phyloP scores from a whole-genome alignment of 2,113 vertebrate genomes.

The Cheirogaleus medius region DNA sequence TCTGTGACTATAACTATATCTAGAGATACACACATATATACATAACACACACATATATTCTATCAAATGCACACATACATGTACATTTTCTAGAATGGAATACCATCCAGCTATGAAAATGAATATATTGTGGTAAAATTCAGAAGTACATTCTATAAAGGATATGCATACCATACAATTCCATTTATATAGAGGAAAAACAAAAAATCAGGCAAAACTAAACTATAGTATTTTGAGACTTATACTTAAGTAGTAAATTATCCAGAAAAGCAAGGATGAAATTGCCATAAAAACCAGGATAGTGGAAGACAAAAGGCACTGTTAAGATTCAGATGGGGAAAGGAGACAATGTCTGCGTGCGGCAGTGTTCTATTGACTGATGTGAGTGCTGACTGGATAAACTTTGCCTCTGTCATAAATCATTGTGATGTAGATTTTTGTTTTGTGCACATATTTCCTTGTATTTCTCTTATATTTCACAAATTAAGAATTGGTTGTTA shows the following conservation, averaged over 20 bases:
- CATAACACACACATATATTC: background rate
- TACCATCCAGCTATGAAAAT: background rate
- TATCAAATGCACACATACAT: background rate
- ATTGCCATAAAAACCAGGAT: background rate
- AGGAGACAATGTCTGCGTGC: background rate
- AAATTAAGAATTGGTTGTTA: background rate
- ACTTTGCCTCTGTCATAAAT: background rate
- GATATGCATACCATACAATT: background rate
- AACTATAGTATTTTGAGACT: background rate
- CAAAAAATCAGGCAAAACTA: background rate
- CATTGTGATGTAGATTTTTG: background rate
- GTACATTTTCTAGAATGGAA: background rate
- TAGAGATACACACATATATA: background rate
- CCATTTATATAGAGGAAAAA: background rate
- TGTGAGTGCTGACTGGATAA: background rate
- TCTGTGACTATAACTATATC: background rate
- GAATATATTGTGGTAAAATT: background rate
- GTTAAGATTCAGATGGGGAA: background rate
- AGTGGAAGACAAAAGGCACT: accelerated
- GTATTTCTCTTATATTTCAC: background rate
- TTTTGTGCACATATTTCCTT: background rate
- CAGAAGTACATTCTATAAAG: background rate
- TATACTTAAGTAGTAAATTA: background rate
- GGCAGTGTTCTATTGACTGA: background rate
- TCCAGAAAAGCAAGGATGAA: background rate